phyloP scores from a whole-genome alignment of 1,140 invertebrate species.

The Vanessa tameamea region DNA sequence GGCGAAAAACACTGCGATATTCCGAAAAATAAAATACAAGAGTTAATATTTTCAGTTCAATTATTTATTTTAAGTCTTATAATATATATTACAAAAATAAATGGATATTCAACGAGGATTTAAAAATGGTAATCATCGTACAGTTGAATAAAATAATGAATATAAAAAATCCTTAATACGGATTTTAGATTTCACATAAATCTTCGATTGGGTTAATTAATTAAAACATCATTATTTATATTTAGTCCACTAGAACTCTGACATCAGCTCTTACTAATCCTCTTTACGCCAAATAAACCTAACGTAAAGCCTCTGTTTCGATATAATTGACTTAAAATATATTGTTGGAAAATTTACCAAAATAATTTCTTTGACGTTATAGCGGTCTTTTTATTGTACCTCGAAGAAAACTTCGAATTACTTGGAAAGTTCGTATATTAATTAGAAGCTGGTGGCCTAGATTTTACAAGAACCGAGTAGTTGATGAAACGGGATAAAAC shows the following conservation, averaged over 20 bases:
- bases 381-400: not conserved
- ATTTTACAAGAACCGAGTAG: slow-evolving; percentile 7
- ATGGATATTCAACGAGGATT: too few relatives aligned
- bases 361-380: not conserved
- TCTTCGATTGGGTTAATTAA: not conserved
- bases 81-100: too few relatives aligned
- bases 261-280: not conserved
- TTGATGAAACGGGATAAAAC: slow-evolving; percentile 8
- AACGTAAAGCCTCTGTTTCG: not conserved
- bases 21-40: too few relatives aligned
- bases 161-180: not conserved
- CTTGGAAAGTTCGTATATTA: slow-evolving; percentile 9
- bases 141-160: not conserved
- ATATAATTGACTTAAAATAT: not conserved
- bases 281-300: not conserved
- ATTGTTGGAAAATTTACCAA: not conserved
- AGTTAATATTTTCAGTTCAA: too few relatives aligned
- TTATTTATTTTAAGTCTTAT: too few relatives aligned
- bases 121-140: too few relatives aligned
- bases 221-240: not conserved
- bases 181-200: not conserved
- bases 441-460: slow-evolving; percentile 8
- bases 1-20: too few relatives aligned
- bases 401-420: not conserved
- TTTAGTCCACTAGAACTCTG: not conserved